Base-by-base conservation (phyloP, 1,140 invertebrate genomes). In the Pissodes strobi region DNA sequence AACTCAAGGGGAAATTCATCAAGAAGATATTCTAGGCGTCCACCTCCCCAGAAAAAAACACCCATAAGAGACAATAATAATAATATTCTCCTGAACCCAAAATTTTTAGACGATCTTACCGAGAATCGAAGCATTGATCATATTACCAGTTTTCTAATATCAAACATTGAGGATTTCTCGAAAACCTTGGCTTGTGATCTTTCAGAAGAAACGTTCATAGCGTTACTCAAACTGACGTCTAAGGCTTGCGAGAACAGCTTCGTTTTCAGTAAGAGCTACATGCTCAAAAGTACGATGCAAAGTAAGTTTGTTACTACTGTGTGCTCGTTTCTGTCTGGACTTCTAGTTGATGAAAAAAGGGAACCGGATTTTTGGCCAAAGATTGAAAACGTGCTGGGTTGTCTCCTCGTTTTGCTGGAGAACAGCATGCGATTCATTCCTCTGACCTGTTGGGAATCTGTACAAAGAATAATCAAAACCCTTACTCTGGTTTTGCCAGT, bases 391-490 rank as follows among this genome's bases (percentile, higher is more conserved):
- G 2, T 45, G 9, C 15, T 45, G 15, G 17, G 19, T 19, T 5
- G 19, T 2, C 15, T 45, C 10, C 18, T 45, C 2, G 18, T 45
- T 19, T 18, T 45, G 3, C 19, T 45, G 41, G 41, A 45, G 19
- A 45, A 21, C 19, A 10, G 2, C 2, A 1, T 45, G 18, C 41
- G 19, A 8, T 21, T 45, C 17, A 45, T 45, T 18, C 41, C 41
- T 18, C 12, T 45, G 2, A 45, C 41, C 12, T 15, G 15, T 1
- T 45, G 41, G 46, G 70, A 74, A 9, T 49, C 81, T 2, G 68
- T 82, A 12, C 77, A 80, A 21, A 63, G 69, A 9, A 71, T 77
- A 0, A 74, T 74, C 46, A 49, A 68, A 12, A 79, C 76, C 43
- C 57, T 82, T 19, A 45, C 19, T 72, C 77, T 3, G 64, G 64